A percentile compares a stretch with the other conserved stretches of the same genome.
Evolutionary conservation across 2,888 invertebrate species (phyloP).

Genomic region (Linnaemya tessellans): DNA sequence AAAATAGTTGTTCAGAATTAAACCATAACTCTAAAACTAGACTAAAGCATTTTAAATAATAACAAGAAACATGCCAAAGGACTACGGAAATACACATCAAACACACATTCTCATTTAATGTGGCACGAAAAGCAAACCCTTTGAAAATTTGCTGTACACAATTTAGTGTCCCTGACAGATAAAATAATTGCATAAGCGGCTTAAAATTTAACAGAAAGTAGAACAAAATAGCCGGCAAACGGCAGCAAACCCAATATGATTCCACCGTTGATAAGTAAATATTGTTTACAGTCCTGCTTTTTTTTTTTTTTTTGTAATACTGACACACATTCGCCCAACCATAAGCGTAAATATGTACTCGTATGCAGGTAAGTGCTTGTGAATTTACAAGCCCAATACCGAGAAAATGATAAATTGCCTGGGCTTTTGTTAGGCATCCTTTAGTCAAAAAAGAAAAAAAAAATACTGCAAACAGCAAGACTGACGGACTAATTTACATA

Average conservation of each 20-base stretch:
- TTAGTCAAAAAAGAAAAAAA: constrained; percentile 19
- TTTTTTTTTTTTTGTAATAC: not conserved
- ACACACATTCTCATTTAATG: not conserved
- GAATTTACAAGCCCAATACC: not conserved
- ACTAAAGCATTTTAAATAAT: constrained; percentile 4
- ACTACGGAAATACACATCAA: constrained; percentile 23
- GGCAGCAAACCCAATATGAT: not conserved
- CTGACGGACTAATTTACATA: constrained; percentile 29
- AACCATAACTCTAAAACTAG: constrained; percentile 40
- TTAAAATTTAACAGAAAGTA: constrained; percentile 9
- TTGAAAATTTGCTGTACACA: constrained; percentile 8
- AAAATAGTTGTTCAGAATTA: constrained; percentile 18
- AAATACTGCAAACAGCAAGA: constrained; percentile 7
- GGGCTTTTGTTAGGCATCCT: constrained; percentile 43
- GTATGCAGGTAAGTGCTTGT: not conserved
- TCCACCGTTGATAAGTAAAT: not conserved
- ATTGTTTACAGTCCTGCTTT: constrained; percentile 12
- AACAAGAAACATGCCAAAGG: not conserved
- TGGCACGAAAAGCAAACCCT: constrained; percentile 25
- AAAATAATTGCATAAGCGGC: constrained; percentile 40
- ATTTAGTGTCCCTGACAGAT: constrained; percentile 15
- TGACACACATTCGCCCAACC: constrained; percentile 29
- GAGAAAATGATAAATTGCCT: constrained; percentile 41
- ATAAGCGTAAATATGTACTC: not conserved
- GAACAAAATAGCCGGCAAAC: not conserved